Percentiles rank a stretch among this genome's conserved stretches.
phyloP scores from a whole-genome alignment of 2,113 vertebrate species.

The Trematocara marginatum region DNA sequence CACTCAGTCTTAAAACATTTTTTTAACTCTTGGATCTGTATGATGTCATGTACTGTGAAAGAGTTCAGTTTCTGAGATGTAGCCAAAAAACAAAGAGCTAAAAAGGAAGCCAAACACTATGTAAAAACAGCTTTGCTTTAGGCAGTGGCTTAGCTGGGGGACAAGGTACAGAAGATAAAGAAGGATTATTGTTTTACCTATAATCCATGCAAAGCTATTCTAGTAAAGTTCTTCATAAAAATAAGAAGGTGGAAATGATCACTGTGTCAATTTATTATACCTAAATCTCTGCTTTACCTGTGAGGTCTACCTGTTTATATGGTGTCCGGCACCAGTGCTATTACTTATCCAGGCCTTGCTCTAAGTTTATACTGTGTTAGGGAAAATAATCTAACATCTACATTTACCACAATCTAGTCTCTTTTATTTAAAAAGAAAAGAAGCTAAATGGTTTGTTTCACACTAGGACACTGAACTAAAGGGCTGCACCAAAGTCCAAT shows the following conservation, averaged over 20 bases:
- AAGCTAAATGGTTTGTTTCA: neutral
- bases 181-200: neutral
- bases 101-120: neutral
- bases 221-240: neutral
- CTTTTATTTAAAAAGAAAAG: neutral
- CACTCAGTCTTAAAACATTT: neutral
- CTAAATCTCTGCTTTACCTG: neutral
- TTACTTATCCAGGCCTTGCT: neutral
- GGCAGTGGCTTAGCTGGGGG: neutral
- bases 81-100: neutral
- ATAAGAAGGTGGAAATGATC: neutral
- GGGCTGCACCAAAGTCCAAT: neutral
- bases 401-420: neutral
- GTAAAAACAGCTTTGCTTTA: neutral
- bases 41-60: neutral
- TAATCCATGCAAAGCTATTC: neutral
- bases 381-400: neutral
- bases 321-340: neutral
- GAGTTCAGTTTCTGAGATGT: neutral
- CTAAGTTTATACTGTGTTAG: neutral
- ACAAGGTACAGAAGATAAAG: neutral
- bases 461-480: neutral
- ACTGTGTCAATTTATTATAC: neutral
- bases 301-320: neutral
- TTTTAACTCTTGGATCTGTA: neutral